Conservation (phyloP, 2,113 vertebrate genomes). For the Nycticryphes semicollaris region DNA sequence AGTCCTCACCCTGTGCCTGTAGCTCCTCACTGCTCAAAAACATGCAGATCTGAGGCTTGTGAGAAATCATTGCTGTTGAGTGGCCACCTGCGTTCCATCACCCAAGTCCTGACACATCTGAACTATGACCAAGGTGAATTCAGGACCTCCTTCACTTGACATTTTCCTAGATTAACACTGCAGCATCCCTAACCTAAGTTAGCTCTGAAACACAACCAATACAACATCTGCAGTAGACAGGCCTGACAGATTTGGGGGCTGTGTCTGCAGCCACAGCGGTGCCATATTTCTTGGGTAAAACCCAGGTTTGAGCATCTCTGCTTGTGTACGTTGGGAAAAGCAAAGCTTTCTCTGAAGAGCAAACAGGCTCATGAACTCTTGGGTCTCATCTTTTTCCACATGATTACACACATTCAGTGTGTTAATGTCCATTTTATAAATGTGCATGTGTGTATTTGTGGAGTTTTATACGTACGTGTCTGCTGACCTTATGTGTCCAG, state of each 20-base stretch:
- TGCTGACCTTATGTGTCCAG: background rate
- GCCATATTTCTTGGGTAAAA: background rate
- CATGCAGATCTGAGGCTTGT: background rate
- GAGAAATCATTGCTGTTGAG: background rate
- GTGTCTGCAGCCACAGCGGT: background rate
- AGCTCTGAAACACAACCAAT: background rate
- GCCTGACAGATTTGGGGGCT: background rate
- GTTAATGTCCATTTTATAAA: background rate
- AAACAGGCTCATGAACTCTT: background rate
- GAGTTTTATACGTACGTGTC: background rate
- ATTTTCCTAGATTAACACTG: background rate
- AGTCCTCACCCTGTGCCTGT: background rate
- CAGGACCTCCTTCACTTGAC: fast-evolving
- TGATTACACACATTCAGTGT: fast-evolving
- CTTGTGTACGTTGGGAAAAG: background rate
- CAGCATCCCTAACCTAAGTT: background rate
- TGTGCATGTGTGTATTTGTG: fast-evolving
- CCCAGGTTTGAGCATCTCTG: background rate
- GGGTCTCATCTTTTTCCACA: background rate
- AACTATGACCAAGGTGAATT: fast-evolving
- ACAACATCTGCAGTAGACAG: background rate
- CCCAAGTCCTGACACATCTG: background rate
- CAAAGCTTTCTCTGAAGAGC: background rate
- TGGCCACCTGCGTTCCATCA: background rate
- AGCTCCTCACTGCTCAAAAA: background rate